These are phyloP conservation scores for Leptinotarsa undecemlineata DNA, from an alignment of 1,140 invertebrate species.

Conservation along the genomic window DNA sequence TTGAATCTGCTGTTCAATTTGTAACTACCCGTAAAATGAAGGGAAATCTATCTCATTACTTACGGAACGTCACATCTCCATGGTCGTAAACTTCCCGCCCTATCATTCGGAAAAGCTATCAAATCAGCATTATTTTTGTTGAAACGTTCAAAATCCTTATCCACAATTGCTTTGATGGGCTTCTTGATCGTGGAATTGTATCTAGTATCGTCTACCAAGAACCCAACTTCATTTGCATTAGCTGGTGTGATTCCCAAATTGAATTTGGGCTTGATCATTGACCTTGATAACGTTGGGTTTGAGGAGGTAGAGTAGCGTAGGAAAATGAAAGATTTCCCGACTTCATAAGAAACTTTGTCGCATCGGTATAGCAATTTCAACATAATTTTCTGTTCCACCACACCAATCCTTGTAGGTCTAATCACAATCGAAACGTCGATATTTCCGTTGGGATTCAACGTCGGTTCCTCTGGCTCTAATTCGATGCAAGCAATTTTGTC, in stretches of 20 bases:
- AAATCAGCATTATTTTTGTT: slow-evolving; percentile 34
- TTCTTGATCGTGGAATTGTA: slow-evolving; percentile 36
- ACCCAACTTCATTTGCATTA: slow-evolving; percentile 42
- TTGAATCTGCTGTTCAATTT: too few species aligned
- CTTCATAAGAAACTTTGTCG: neutral
- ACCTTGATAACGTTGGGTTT: neutral
- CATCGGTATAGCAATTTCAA: neutral
- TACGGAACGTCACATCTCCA: slow-evolving; percentile 37
- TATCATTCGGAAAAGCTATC: slow-evolving; percentile 47
- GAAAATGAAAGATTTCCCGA: neutral
- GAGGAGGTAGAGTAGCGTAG: neutral
- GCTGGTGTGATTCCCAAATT: slow-evolving; percentile 38
- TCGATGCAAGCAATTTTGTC: slow-evolving; percentile 39
- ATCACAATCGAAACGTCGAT: slow-evolving; percentile 34
- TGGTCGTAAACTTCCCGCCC: slow-evolving; percentile 34
- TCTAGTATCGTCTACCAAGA: slow-evolving; percentile 36
- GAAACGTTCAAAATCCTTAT: slow-evolving; percentile 21
- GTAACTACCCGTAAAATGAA: too few species aligned
- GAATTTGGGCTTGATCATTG: slow-evolving; percentile 30
- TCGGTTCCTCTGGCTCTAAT: slow-evolving; percentile 29
- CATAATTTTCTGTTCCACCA: neutral
- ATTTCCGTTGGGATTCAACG: slow-evolving; percentile 28
- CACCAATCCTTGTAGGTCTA: slow-evolving; percentile 33
- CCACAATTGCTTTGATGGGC: slow-evolving; percentile 33
- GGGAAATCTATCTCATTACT: neutral